phyloP scores from a whole-genome alignment of 1,140 invertebrate species.

The Drosophila orena region DNA sequence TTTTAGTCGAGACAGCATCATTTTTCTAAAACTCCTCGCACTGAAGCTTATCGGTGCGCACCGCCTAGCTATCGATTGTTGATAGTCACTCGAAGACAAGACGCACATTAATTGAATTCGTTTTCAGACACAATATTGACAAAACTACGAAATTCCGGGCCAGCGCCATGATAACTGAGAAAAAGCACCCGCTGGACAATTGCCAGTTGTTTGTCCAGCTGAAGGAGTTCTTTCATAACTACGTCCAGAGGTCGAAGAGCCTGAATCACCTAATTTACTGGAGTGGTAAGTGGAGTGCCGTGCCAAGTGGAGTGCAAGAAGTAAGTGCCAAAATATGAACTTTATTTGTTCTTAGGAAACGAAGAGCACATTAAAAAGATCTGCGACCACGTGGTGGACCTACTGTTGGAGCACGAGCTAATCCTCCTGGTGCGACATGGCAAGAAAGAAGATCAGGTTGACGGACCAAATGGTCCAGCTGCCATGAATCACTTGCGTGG shows the following conservation, averaged over 20 bases:
- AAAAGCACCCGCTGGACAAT: conserved; percentile 31
- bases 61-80: no score
- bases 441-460: background rate
- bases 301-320: conserved; percentile 3
- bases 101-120: background rate
- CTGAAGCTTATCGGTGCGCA: no score
- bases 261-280: conserved; percentile 24
- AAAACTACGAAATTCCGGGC: background rate
- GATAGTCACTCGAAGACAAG: no score
- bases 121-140: background rate
- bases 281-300: conserved; percentile 26
- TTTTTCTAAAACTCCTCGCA: no score
- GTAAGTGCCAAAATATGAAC: no score
- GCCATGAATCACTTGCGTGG: conserved; percentile 42
- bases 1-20: no score
- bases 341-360: conserved; percentile 34
- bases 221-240: background rate
- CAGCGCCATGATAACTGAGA: background rate
- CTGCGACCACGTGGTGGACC: background rate
- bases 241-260: background rate
- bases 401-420: conserved; percentile 37
- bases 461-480: background rate
- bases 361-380: conserved; percentile 43
- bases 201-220: conserved; percentile 43
- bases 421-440: conserved; percentile 4